Evolutionary conservation across 2,113 vertebrate species (phyloP).

Genomic region (Leptocoma aspasia): DNA sequence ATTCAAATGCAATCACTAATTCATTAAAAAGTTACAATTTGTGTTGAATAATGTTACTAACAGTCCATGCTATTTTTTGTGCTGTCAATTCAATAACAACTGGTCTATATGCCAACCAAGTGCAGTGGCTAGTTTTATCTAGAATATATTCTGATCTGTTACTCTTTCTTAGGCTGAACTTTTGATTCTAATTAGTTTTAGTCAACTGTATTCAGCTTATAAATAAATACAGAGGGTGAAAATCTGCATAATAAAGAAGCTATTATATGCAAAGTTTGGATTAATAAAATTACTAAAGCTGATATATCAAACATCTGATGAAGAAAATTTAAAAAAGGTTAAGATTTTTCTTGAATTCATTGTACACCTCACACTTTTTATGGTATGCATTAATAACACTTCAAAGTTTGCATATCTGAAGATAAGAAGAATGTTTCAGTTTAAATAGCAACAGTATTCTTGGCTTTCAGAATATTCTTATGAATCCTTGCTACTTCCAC

Average conservation of each 20-base stretch:
- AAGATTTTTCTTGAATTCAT: slow-evolving; percentile 13
- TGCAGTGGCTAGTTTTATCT: background rate
- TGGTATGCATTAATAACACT: background rate
- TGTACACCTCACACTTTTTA: background rate
- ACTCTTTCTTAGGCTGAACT: background rate
- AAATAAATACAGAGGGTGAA: background rate
- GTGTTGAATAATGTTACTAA: background rate
- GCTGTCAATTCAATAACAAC: background rate
- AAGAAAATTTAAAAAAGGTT: background rate
- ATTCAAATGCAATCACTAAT: background rate
- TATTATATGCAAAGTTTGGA: background rate
- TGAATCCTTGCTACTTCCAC: background rate
- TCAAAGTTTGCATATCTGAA: background rate
- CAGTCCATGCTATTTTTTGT: background rate
- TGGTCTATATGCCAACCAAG: background rate
- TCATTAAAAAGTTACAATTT: background rate
- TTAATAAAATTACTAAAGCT: background rate
- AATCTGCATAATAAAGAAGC: background rate
- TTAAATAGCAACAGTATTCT: background rate
- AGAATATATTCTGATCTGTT: background rate
- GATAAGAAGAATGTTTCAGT: background rate
- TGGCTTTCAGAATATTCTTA: background rate
- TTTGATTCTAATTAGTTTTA: slow-evolving; percentile 7
- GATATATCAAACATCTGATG: background rate
- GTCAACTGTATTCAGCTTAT: background rate